Evolutionary conservation across 2,888 invertebrate genomes (phyloP).

Genomic region (Volucella inflata): DNA sequence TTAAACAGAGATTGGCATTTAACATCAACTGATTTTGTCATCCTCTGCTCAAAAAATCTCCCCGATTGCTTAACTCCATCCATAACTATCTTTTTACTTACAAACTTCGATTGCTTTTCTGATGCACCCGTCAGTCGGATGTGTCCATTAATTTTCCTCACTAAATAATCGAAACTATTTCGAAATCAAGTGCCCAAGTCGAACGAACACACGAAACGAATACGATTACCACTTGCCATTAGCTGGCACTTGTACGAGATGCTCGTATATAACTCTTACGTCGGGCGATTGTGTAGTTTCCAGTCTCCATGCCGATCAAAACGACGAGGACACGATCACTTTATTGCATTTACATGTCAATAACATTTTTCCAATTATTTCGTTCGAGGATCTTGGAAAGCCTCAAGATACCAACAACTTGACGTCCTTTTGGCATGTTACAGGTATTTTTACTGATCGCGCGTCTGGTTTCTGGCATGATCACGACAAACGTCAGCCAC

Average conservation of each 20-base stretch:
- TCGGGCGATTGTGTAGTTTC: too few relatives aligned
- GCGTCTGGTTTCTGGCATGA: constrained; percentile 52
- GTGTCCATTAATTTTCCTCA: not conserved
- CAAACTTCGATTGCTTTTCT: constrained; percentile 32
- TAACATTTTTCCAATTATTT: constrained; percentile 72
- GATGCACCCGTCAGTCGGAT: not conserved
- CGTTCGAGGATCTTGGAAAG: constrained; percentile 11
- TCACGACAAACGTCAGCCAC: constrained; percentile 63
- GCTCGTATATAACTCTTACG: too few relatives aligned
- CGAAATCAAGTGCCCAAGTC: constrained; percentile 9
- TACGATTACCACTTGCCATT: constrained; percentile 26
- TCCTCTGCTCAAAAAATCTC: too few relatives aligned
- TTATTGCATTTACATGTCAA: constrained; percentile 71
- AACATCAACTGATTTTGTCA: too few relatives aligned
- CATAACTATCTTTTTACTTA: constrained; percentile 1
- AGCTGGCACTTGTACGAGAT: not conserved
- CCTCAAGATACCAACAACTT: constrained; percentile 12
- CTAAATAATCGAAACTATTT: constrained; percentile 23
- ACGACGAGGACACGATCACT: constrained; percentile 62
- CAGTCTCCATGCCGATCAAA: not conserved
- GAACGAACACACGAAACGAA: not conserved
- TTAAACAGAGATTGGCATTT: too few relatives aligned
- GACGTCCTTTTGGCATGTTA: constrained; percentile 57
- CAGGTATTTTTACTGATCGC: constrained; percentile 3
- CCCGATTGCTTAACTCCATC: too few relatives aligned